A percentile compares a stretch with the other conserved stretches of the same genome.
phyloP scores from a whole-genome alignment of 2,113 vertebrate species.

The Hippocampus abdominalis region DNA sequence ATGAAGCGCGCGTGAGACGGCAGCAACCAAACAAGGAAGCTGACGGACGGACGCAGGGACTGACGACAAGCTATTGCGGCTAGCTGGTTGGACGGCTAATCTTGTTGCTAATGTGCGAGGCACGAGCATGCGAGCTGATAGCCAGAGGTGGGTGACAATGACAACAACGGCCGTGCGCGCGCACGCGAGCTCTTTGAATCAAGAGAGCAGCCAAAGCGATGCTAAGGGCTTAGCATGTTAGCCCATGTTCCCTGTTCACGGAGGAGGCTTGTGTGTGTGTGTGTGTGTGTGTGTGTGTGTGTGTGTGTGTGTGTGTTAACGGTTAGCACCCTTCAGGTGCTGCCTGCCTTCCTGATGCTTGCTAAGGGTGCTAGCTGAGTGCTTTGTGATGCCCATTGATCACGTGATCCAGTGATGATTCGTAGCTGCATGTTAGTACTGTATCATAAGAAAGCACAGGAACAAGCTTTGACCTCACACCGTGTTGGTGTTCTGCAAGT shows the following conservation, averaged over 20 bases:
- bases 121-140: constrained; percentile 70
- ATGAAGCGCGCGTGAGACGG: constrained; percentile 23
- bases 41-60: constrained; percentile 45
- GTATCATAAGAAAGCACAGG: background rate
- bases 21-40: constrained; percentile 67
- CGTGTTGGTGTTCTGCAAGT: background rate
- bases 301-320: background rate
- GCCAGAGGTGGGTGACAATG: constrained; percentile 65
- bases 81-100: constrained; percentile 55
- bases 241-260: constrained; percentile 3
- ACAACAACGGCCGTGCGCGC: background rate
- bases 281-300: background rate
- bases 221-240: constrained; percentile 43
- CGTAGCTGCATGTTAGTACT: background rate
- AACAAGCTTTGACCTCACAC: background rate
- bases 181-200: background rate
- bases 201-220: background rate
- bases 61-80: constrained; percentile 38
- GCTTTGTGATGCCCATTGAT: background rate
- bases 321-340: background rate
- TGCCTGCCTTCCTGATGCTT: background rate
- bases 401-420: background rate
- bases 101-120: constrained; percentile 72
- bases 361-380: background rate
- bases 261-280: background rate